A percentile compares a stretch with the other conserved stretches of the same genome.
Conservation (phyloP, 2,888 invertebrate species). For the Agriopis marginaria region DNA sequence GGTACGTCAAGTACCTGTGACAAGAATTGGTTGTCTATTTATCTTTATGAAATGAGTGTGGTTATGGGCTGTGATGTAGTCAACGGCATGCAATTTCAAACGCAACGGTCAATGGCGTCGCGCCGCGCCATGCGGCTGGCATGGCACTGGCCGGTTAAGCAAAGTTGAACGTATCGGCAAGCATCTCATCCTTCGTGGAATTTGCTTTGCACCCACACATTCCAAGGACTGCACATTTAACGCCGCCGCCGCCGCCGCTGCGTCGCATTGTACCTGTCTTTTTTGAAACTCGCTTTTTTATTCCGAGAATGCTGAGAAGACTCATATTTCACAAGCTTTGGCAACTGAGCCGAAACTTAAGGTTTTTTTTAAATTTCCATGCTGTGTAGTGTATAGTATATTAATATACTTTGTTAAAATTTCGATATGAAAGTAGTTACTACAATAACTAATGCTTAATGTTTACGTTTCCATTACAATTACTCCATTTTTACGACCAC, state of each 20-base stretch:
- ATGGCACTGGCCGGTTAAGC: slow-evolving; percentile 33
- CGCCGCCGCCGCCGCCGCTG: slow-evolving; percentile 45
- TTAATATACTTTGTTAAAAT: neutral
- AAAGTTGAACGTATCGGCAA: slow-evolving; percentile 72
- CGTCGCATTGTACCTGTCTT: slow-evolving; percentile 54
- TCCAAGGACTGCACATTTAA: slow-evolving; percentile 58
- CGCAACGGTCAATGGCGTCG: slow-evolving; percentile 60
- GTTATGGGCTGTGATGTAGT: slow-evolving; percentile 4
- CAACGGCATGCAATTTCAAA: slow-evolving; percentile 58
- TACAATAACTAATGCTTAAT: slow-evolving; percentile 1
- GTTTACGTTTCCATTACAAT: slow-evolving; percentile 32
- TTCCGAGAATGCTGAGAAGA: slow-evolving; percentile 62
- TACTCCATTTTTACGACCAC: slow-evolving; percentile 53
- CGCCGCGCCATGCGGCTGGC: slow-evolving; percentile 50
- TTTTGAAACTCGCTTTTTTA: slow-evolving; percentile 53
- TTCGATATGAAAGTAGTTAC: neutral
- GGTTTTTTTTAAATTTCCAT: neutral
- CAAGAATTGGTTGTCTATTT: slow-evolving; percentile 8
- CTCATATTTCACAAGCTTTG: slow-evolving; percentile 32
- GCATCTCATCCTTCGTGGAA: slow-evolving; percentile 80
- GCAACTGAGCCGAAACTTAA: slow-evolving; percentile 9
- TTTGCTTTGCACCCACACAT: slow-evolving; percentile 80
- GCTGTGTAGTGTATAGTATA: neutral
- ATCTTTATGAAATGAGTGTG: slow-evolving; percentile 8
- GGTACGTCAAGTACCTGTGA: neutral